Evolutionary conservation across 2,113 vertebrate genomes (phyloP).

Genomic region (Perca flavescens): DNA sequence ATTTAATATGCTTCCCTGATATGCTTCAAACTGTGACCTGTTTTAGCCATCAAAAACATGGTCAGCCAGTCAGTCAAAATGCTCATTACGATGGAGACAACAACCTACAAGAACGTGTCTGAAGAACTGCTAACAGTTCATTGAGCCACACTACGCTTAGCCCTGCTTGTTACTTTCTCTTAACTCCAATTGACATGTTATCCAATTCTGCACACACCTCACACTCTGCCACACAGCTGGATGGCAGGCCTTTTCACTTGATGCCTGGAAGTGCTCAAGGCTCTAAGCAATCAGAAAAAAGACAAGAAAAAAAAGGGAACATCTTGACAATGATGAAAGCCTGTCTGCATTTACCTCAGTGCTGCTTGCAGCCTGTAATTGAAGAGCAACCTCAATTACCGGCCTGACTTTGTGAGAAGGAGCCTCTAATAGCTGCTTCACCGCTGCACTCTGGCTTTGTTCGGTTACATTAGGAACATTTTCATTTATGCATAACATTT

Average conservation of each 20-base stretch:
- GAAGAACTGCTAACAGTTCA: slow-evolving; percentile 14
- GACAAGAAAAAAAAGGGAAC: neutral
- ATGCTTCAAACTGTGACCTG: neutral
- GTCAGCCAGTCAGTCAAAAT: neutral
- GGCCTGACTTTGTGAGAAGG: neutral
- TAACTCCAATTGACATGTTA: slow-evolving; percentile 32
- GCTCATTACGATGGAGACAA: neutral
- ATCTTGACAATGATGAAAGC: slow-evolving; percentile 38
- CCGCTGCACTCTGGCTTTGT: neutral
- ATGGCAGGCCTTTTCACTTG: slow-evolving; percentile 42
- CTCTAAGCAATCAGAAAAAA: slow-evolving; percentile 37
- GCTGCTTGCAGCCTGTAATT: slow-evolving; percentile 26
- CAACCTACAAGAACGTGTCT: neutral
- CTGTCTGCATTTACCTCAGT: slow-evolving; percentile 12
- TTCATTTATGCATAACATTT: neutral
- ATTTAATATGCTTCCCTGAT: neutral
- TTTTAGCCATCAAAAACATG: neutral
- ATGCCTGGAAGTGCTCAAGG: slow-evolving; percentile 28
- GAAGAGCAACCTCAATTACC: slow-evolving; percentile 17
- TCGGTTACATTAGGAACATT: neutral
- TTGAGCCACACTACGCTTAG: neutral
- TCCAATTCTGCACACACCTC: slow-evolving; percentile 4
- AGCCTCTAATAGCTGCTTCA: neutral
- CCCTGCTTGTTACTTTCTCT: slow-evolving; percentile 14
- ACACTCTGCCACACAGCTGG: slow-evolving; percentile 29